phyloP scores from a whole-genome alignment of 2,888 invertebrate species.

The Lithophane ornitopus region DNA sequence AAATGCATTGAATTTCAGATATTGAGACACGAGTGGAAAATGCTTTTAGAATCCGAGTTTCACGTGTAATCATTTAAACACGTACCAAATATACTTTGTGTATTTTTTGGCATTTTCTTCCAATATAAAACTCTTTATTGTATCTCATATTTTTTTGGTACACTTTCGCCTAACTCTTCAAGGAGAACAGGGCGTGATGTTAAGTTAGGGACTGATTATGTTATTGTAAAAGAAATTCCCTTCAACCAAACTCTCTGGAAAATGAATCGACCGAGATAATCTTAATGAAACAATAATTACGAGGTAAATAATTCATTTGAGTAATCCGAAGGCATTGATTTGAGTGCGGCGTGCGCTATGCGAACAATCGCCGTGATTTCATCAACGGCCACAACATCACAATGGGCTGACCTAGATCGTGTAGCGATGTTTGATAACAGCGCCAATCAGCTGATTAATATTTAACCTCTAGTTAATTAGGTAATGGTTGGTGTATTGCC shows the following conservation, averaged over 20 bases:
- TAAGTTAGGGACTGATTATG: background rate
- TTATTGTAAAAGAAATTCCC: background rate
- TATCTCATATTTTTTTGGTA: background rate
- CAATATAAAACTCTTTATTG: background rate
- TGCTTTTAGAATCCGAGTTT: conserved; percentile 38
- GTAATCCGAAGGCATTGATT: conserved; percentile 52
- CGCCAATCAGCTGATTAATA: conserved; percentile 55
- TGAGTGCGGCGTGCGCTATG: conserved; percentile 26
- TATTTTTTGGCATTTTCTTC: background rate
- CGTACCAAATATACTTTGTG: background rate
- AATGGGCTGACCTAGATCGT: conserved; percentile 60
- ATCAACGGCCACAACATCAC: conserved; percentile 48
- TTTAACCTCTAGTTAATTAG: conserved; percentile 45
- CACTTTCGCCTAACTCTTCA: too few species aligned
- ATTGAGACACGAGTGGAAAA: conserved; percentile 38
- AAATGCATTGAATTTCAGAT: conserved; percentile 37
- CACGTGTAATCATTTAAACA: conserved; percentile 36
- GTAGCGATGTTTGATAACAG: conserved; percentile 64
- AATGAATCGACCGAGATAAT: conserved; percentile 16
- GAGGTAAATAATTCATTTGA: conserved; percentile 28
- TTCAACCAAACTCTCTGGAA: background rate
- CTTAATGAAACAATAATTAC: conserved; percentile 49
- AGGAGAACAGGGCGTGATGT: background rate
- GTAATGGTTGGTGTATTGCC: background rate
- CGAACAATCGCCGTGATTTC: conserved; percentile 61